Evolutionary conservation across 2,797 vertebrate genomes (phyloP), one percentile per base, ranked within the genome.

Genomic region (Erpetoichthys calabaricus): DNA sequence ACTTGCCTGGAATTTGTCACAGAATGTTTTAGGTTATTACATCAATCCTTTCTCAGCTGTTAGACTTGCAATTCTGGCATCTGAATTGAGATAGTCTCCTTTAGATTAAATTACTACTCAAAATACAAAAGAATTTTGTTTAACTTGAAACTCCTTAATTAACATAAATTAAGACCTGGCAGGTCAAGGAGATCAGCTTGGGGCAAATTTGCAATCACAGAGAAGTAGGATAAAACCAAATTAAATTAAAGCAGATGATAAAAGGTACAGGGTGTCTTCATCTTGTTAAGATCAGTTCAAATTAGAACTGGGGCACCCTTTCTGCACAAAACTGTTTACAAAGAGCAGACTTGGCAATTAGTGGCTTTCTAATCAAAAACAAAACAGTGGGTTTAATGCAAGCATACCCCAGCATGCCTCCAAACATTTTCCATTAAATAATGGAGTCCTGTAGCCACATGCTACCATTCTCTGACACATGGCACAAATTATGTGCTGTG

Each of bases 381-480:
- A 60, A 60, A 55, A 53, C 53, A 4, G 5, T 50, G 57, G 44
- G 43, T 41, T 49, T 49, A 47, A 49, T 7, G 9, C 7, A 10
- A 4, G 43, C 58, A 46, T 3, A 47, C 25, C 45, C 59, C 59
- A 44, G 44, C 53, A 42, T 44, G 46, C 59, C 59, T 55, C 46
- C 10, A 41, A 60, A 60, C 53, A 56, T 56, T 60, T 60, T 60
- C 59, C 53, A 56, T 54, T 47, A 49, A 60, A 60, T 56, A 60
- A 60, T 49, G 53, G 46, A 60, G 53, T 45, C 53, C 50, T 60
- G 45, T 42, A 58, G 56, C 46, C 46, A 45, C 46, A 45, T 44
- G 60, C 60, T 8, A 7, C 45, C 46, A 44, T 55, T 8, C 47
- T 10, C 4, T 9, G 47, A 58, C 53, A 62, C 61, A 58, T 56